Evolutionary conservation across 1,140 invertebrate genomes (phyloP).

Genomic region (Lucilia sericata): DNA sequence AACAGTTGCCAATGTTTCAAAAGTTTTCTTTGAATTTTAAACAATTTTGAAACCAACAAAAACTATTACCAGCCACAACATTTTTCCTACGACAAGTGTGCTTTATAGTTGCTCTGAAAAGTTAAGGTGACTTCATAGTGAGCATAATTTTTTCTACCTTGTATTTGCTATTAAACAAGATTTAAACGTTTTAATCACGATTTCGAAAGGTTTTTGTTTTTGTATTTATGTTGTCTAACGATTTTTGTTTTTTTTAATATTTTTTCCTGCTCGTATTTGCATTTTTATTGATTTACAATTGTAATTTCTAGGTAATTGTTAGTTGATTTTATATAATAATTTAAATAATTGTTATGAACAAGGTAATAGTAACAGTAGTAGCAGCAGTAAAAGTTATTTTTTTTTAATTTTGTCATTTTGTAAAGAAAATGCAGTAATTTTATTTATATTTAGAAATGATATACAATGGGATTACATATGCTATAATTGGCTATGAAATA

Average conservation of each 20-base stretch:
- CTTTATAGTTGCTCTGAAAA: not conserved
- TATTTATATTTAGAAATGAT: no score
- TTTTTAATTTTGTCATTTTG: not conserved
- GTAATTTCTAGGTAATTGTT: not conserved
- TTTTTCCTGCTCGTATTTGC: not conserved
- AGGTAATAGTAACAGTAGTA: not conserved
- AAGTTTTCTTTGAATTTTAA: no score
- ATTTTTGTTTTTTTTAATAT: no score
- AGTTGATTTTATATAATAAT: constrained; percentile 3
- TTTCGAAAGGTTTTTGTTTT: constrained; percentile 14
- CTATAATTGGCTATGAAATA: no score
- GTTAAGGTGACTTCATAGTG: not conserved
- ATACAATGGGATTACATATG: no score
- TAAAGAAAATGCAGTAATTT: no score
- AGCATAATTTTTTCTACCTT: not conserved
- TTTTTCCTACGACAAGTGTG: not conserved
- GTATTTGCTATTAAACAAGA: not conserved
- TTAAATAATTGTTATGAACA: not conserved
- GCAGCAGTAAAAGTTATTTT: no score
- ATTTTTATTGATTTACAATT: constrained; percentile 17
- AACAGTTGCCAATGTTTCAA: no score
- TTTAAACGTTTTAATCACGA: constrained; percentile 21
- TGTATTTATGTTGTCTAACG: no score
- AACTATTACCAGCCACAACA: no score
- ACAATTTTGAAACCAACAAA: no score